These are phyloP conservation scores for Erythrolamprus reginae DNA, from an alignment of 2,113 vertebrate species.

Conservation along the genomic window DNA sequence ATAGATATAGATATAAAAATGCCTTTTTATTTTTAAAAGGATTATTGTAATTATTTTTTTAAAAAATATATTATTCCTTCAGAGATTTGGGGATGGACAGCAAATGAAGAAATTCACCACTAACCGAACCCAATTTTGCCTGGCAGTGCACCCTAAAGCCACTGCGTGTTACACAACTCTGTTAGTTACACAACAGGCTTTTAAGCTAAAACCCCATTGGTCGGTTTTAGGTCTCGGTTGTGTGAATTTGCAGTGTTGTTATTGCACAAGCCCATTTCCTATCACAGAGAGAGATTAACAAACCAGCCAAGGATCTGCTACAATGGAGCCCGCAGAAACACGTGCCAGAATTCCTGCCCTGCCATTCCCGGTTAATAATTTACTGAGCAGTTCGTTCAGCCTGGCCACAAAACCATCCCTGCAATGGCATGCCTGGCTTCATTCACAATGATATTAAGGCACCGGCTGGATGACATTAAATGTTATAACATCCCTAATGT, in stretches of 20 bases:
- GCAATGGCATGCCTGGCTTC: not conserved
- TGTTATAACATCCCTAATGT: not conserved
- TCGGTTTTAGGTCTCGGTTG: not conserved
- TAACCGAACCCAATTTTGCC: not conserved
- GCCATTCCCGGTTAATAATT: not conserved
- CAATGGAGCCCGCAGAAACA: not conserved
- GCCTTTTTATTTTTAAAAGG: not conserved
- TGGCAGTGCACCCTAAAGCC: not conserved
- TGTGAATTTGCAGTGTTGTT: not conserved
- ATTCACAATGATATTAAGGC: not conserved
- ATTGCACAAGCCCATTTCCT: not conserved
- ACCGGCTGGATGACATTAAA: not conserved
- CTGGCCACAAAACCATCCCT: not conserved
- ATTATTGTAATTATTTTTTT: not conserved
- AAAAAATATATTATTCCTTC: not conserved
- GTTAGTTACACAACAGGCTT: not conserved
- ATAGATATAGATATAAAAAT: too few species aligned
- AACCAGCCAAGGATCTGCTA: not conserved
- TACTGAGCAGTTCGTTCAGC: not conserved
- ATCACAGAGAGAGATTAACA: not conserved
- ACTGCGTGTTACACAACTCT: not conserved
- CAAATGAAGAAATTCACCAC: not conserved
- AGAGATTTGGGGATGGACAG: not conserved
- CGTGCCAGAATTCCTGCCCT: not conserved
- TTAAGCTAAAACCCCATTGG: not conserved